A percentile compares a stretch with the other conserved stretches of the same genome.
phyloP scores from a whole-genome alignment of 2,797 vertebrate species.

The Oreortyx pictus region DNA sequence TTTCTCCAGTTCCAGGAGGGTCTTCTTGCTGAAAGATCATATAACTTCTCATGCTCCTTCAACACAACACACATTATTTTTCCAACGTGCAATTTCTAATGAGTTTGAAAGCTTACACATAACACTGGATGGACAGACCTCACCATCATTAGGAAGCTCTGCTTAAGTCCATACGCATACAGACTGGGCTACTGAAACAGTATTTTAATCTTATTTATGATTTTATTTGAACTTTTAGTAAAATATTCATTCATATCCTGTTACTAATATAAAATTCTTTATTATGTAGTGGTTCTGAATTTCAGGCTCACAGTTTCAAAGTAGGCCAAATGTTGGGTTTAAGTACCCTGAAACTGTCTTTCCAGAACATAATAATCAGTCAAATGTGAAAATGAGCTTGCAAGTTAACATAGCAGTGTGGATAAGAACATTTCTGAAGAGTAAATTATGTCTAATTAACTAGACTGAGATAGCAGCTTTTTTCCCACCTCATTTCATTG shows the following conservation, averaged over 20 bases:
- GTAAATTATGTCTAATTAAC: constrained; percentile 43
- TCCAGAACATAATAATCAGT: constrained; percentile 33
- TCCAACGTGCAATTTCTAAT: neutral
- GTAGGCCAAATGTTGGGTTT: constrained; percentile 34
- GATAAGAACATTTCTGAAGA: constrained; percentile 32
- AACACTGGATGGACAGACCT: neutral
- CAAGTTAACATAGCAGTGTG: constrained; percentile 10
- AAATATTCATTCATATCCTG: constrained; percentile 47
- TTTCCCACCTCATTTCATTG: neutral
- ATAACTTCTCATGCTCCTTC: neutral
- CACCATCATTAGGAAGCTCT: neutral
- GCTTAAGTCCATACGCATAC: neutral
- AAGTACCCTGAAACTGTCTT: constrained; percentile 36
- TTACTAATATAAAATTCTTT: constrained; percentile 52
- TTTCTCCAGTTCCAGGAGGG: neutral
- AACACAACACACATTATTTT: neutral
- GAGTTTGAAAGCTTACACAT: neutral
- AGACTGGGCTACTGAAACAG: neutral
- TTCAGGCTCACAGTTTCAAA: constrained; percentile 16
- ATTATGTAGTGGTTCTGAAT: constrained; percentile 9
- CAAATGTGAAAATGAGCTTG: constrained; percentile 33
- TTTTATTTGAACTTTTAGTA: constrained; percentile 53
- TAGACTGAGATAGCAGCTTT: neutral
- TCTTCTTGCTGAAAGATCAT: neutral
- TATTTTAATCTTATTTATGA: neutral